phyloP scores from a whole-genome alignment of 2,113 vertebrate genomes.

The Spilogale gracilis region DNA sequence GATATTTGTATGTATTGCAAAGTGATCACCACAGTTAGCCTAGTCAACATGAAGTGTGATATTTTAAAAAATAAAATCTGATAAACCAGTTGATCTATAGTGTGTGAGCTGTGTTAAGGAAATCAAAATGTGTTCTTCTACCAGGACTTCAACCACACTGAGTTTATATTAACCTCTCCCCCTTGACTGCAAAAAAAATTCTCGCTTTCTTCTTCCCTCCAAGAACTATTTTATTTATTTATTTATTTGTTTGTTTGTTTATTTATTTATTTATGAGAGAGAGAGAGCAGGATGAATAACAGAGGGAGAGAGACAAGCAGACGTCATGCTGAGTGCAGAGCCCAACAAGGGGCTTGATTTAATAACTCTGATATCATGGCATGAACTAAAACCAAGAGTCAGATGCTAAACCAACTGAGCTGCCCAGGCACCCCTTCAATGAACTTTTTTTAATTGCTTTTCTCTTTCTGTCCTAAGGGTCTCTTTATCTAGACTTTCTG shows the following conservation, averaged over 20 bases:
- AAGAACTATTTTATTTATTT: background rate
- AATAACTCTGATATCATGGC: too few species aligned
- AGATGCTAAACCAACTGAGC: too few species aligned
- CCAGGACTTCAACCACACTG: background rate
- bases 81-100: background rate
- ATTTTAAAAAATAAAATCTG: background rate
- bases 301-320: too few species aligned
- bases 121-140: constrained; percentile 27
- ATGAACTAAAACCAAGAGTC: too few species aligned
- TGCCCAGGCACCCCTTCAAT: background rate
- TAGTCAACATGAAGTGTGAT: background rate
- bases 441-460: constrained; percentile 13
- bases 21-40: background rate
- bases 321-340: too few species aligned
- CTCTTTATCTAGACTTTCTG: background rate
- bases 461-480: background rate
- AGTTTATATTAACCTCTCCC: constrained; percentile 21
- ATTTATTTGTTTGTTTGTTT: too few species aligned
- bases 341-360: too few species aligned
- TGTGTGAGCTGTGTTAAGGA: background rate
- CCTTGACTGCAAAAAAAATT: constrained; percentile 17
- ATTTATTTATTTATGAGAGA: too few species aligned
- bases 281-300: too few species aligned
- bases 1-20: background rate
- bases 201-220: background rate